Percentiles rank a stretch among this genome's conserved stretches.
phyloP scores from a whole-genome alignment of 2,113 vertebrate genomes.

The Pachyramphus minor region DNA sequence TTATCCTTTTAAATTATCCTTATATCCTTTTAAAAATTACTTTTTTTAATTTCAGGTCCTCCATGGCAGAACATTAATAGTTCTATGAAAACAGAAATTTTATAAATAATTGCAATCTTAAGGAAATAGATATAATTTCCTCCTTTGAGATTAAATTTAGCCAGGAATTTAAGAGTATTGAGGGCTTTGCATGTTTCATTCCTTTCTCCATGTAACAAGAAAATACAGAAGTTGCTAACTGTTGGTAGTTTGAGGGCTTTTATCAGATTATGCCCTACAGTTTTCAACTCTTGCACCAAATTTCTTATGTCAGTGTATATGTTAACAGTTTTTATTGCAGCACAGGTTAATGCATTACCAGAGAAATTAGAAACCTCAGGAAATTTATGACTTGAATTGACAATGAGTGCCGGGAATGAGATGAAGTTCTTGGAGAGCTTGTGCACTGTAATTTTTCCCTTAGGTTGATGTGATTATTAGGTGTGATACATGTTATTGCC shows the following conservation, averaged over 20 bases:
- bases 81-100: neutral
- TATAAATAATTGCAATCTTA: neutral
- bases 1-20: neutral
- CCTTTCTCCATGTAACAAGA: neutral
- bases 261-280: neutral
- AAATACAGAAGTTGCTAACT: neutral
- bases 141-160: neutral
- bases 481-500: accelerated
- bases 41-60: neutral
- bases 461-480: neutral
- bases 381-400: neutral
- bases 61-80: neutral
- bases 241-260: neutral
- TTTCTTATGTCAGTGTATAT: neutral
- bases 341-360: neutral
- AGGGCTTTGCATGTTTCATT: neutral
- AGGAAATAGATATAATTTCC: neutral
- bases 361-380: neutral
- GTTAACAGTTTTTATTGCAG: neutral
- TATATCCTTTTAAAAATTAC: neutral
- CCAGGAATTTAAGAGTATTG: neutral
- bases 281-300: neutral
- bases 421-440: neutral
- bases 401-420: neutral
- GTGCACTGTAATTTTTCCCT: neutral